phyloP scores from a whole-genome alignment of 2,113 vertebrate species.

The Lota lota region DNA sequence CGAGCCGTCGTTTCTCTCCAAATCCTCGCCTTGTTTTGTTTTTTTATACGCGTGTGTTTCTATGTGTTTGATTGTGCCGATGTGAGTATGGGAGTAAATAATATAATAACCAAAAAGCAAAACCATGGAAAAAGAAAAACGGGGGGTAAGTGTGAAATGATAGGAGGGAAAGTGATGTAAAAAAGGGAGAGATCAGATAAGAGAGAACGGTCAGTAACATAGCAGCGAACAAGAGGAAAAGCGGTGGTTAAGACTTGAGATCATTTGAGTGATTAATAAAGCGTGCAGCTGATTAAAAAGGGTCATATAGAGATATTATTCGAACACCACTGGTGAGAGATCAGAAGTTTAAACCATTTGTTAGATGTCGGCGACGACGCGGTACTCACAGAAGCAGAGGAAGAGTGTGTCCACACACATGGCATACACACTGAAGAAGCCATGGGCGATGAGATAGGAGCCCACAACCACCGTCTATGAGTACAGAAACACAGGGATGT shows the following conservation, averaged over 20 bases:
- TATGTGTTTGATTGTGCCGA: not conserved
- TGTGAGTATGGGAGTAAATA: slow-evolving; percentile 30
- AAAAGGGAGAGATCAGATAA: slow-evolving; percentile 40
- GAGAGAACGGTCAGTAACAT: slow-evolving; percentile 39
- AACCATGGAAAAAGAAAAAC: slow-evolving; percentile 11
- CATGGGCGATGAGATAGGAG: slow-evolving; percentile 92
- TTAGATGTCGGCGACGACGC: not conserved
- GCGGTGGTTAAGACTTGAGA: slow-evolving; percentile 34
- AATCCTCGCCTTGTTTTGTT: slow-evolving; percentile 82
- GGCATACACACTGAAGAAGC: slow-evolving; percentile 96
- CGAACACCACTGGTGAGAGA: too few species aligned
- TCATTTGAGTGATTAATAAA: slow-evolving; percentile 10
- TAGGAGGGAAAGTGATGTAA: slow-evolving; percentile 29
- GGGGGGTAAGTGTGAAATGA: slow-evolving; percentile 28
- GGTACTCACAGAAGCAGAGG: slow-evolving; percentile 98
- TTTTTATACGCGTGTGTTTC: not conserved
- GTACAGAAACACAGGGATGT: slow-evolving; percentile 19
- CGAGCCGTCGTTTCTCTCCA: slow-evolving; percentile 95
- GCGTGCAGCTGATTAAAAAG: not conserved
- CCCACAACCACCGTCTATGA: slow-evolving; percentile 87
- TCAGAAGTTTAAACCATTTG: too few species aligned
- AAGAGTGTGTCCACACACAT: slow-evolving; percentile 98
- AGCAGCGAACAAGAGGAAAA: slow-evolving; percentile 30
- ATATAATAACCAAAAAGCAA: slow-evolving; percentile 13
- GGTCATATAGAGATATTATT: slow-evolving; percentile 3